phyloP scores from a whole-genome alignment of 2,888 invertebrate species.

The Erpobdella octoculata region DNA sequence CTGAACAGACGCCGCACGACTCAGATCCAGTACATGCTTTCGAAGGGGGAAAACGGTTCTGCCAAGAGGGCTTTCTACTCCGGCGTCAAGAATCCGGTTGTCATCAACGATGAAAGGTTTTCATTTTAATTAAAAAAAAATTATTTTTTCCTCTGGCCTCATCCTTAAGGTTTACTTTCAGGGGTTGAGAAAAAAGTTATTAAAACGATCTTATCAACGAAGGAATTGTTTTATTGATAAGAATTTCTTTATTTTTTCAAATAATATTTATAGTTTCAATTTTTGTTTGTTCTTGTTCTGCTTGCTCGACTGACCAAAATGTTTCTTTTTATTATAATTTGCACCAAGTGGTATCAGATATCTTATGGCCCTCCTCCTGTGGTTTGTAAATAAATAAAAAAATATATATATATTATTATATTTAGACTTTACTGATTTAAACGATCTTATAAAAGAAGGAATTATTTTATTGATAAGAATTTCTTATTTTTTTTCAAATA shows the following conservation, averaged over 20 bases:
- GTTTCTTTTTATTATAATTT: too few species aligned
- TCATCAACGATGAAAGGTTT: slow-evolving; percentile 52
- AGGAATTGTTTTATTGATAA: background rate
- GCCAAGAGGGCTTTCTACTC: slow-evolving; percentile 48
- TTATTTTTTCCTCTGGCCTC: background rate
- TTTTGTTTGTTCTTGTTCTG: background rate
- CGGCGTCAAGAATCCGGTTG: slow-evolving; percentile 44
- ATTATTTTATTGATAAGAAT: too few species aligned
- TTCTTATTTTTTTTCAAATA: background rate
- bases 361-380: too few species aligned
- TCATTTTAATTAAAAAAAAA: slow-evolving; percentile 22
- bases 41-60: slow-evolving; percentile 51
- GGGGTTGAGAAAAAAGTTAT: background rate
- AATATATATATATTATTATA: too few species aligned
- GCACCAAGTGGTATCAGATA: too few species aligned
- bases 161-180: background rate
- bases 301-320: too few species aligned
- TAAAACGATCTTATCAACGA: background rate
- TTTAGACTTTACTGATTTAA: too few species aligned
- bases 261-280: background rate
- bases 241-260: background rate
- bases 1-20: slow-evolving; percentile 49
- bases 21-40: slow-evolving; percentile 51
- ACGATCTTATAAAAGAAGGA: too few species aligned
- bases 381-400: too few species aligned